phyloP scores from a whole-genome alignment of 2,113 vertebrate species.

The Ammodytes marinus region DNA sequence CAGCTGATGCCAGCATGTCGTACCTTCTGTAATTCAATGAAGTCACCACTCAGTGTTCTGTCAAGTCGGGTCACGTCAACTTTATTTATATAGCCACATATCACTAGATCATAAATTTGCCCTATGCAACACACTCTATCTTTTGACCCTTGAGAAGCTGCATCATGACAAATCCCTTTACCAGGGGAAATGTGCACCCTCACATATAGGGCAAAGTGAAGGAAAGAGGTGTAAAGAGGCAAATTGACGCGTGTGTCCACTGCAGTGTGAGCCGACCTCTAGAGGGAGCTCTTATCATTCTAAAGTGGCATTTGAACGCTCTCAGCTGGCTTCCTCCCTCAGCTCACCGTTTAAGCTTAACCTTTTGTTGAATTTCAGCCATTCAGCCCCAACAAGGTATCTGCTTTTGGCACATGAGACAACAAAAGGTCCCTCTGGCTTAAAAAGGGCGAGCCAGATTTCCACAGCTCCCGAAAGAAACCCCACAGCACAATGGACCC shows the following conservation, averaged over 20 bases:
- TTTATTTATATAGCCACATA: neutral
- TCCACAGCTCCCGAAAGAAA: slow-evolving; percentile 22
- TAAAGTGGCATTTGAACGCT: slow-evolving; percentile 3
- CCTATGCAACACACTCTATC: neutral
- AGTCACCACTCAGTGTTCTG: neutral
- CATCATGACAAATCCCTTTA: neutral
- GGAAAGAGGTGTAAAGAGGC: neutral
- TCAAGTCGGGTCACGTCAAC: neutral
- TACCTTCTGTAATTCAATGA: slow-evolving; percentile 34
- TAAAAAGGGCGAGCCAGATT: slow-evolving; percentile 30
- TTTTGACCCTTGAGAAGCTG: neutral
- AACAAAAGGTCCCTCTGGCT: slow-evolving; percentile 13
- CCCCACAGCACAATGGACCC: slow-evolving; percentile 4
- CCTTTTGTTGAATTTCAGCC: slow-evolving; percentile 23
- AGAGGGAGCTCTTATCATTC: slow-evolving; percentile 78
- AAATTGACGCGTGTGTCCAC: neutral
- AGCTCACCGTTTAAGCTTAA: slow-evolving; percentile 20
- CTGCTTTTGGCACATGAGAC: slow-evolving; percentile 28
- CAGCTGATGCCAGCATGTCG: slow-evolving; percentile 37
- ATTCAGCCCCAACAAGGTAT: slow-evolving; percentile 4
- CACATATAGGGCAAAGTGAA: slow-evolving; percentile 7
- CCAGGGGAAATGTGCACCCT: slow-evolving; percentile 7
- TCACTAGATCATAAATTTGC: neutral
- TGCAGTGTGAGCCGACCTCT: slow-evolving; percentile 36
- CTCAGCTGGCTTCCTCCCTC: neutral